These are phyloP conservation scores for Mormyrops attenuatus DNA, from an alignment of 2,797 vertebrate species.

Conservation along the genomic window DNA sequence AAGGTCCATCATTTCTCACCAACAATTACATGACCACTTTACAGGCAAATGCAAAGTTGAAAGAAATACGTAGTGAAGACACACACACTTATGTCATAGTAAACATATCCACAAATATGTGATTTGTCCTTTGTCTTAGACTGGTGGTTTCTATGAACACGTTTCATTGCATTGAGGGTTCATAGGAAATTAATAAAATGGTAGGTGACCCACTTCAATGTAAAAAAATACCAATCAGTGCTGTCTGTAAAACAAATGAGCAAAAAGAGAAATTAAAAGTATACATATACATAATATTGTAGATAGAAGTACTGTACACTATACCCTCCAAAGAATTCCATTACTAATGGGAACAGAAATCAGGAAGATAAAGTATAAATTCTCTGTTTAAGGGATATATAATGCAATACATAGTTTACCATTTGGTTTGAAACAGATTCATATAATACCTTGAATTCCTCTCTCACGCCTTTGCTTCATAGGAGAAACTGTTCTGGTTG, in stretches of 20 bases:
- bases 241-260: neutral
- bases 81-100: neutral
- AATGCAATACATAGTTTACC: neutral
- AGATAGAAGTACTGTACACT: neutral
- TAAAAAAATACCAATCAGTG: neutral
- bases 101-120: neutral
- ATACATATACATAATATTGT: neutral
- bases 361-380: neutral
- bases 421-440: neutral
- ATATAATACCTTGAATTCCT: neutral
- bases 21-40: neutral
- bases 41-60: neutral
- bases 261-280: neutral
- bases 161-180: neutral
- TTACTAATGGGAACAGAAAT: neutral
- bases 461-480: neutral
- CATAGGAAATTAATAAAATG: neutral
- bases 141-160: neutral
- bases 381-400: neutral
- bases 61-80: neutral
- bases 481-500: neutral
- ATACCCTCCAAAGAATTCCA: neutral
- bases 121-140: neutral
- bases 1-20: slow-evolving; percentile 26
- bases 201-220: neutral